Conservation (phyloP, 2,797 vertebrate genomes). For the Pithecia hirsuta region DNA sequence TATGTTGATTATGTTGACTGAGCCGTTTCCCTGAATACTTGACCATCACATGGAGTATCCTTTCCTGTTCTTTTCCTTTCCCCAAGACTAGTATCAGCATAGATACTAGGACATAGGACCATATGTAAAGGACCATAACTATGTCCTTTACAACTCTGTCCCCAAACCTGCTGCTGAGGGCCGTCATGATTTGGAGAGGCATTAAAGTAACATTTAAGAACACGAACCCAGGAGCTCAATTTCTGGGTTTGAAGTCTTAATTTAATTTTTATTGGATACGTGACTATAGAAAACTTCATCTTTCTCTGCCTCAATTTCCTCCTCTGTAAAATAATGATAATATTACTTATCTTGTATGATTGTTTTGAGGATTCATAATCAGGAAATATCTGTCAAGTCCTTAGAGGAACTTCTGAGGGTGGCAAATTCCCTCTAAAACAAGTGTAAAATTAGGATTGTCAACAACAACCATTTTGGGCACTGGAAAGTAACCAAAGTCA, state of each 20-base stretch:
- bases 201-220: neutral
- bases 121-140: too few relatives aligned
- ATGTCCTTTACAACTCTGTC: neutral
- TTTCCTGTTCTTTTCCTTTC: neutral
- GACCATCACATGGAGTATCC: neutral
- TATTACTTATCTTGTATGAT: neutral
- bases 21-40: neutral
- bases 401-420: neutral
- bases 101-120: too few relatives aligned
- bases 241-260: neutral
- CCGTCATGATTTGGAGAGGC: neutral
- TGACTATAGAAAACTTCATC: neutral
- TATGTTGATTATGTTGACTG: slow-evolving; percentile 47
- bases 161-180: neutral
- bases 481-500: slow-evolving; percentile 13
- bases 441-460: neutral
- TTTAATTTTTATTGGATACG: neutral
- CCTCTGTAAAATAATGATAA: neutral
- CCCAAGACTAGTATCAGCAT: neutral
- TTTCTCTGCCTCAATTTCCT: neutral
- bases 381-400: neutral
- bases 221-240: neutral
- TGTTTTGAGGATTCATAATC: neutral
- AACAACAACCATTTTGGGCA: neutral
- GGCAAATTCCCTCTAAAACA: neutral